Evolutionary conservation across 2,888 invertebrate genomes (phyloP).

Genomic region (Parasteatoda lunata): DNA sequence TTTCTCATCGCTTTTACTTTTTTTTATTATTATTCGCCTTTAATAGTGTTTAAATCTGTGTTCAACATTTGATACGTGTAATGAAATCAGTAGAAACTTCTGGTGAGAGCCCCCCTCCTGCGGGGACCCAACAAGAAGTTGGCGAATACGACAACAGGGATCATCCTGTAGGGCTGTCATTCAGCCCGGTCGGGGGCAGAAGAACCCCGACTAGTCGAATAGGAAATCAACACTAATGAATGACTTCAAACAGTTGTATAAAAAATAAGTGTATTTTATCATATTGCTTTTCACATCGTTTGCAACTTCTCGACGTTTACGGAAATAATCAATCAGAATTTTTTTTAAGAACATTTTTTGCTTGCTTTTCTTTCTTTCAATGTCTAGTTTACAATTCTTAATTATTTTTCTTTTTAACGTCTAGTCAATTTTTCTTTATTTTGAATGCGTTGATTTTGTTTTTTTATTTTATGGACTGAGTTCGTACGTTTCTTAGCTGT

Average conservation of each 20-base stretch:
- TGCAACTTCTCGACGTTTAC: constrained; percentile 31
- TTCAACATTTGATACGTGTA: background rate
- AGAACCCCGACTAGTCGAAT: constrained; percentile 15
- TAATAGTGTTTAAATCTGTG: background rate
- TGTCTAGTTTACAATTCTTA: no score
- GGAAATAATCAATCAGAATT: constrained; percentile 33
- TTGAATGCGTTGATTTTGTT: no score
- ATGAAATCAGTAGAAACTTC: constrained; percentile 17
- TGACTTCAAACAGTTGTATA: constrained; percentile 12
- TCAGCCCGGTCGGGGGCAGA: constrained; percentile 23
- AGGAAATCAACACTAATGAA: constrained; percentile 37
- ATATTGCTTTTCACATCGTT: constrained; percentile 21
- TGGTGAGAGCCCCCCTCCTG: constrained; percentile 19
- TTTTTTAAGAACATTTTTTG: no score
- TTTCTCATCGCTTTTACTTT: no score
- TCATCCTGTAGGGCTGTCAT: constrained; percentile 58
- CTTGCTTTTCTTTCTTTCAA: no score
- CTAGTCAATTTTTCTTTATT: no score
- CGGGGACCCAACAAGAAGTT: constrained; percentile 62
- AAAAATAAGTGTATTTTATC: background rate
- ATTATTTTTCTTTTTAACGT: no score
- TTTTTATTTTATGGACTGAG: no score
- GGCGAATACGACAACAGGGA: constrained; percentile 10
- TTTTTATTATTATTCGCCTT: no score
- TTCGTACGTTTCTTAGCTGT: no score